Evolutionary conservation across 2,888 invertebrate genomes (phyloP).

Genomic region (Pristionchus maxplancki): DNA sequence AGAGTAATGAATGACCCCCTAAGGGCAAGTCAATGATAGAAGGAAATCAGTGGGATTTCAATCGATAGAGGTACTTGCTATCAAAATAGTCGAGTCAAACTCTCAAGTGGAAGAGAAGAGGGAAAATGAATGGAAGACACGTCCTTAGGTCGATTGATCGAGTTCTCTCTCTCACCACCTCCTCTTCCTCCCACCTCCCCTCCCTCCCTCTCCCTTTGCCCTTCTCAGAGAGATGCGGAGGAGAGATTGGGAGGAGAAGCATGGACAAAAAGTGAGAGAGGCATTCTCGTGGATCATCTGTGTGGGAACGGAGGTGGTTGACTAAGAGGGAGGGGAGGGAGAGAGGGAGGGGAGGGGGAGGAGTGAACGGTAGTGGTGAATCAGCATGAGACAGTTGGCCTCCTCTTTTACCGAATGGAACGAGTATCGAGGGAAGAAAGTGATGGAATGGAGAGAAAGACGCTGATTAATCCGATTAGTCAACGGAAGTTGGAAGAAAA

Average conservation of each 20-base stretch:
- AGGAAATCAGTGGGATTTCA: neutral
- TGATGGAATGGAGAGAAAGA: slow-evolving; percentile 34
- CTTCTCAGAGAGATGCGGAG: neutral
- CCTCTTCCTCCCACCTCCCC: slow-evolving; percentile 11
- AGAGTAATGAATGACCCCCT: neutral
- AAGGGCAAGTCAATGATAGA: neutral
- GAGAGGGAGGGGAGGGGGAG: neutral
- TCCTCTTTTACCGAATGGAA: neutral
- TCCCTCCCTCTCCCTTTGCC: neutral
- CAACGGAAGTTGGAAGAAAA: slow-evolving; percentile 32
- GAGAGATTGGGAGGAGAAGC: slow-evolving; percentile 27
- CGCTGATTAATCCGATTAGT: slow-evolving; percentile 33
- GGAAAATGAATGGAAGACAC: slow-evolving; percentile 39
- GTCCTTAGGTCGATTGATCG: slow-evolving; percentile 46
- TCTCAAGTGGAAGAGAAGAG: neutral
- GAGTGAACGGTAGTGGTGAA: neutral
- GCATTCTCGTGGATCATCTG: neutral
- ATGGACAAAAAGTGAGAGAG: neutral
- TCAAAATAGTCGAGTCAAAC: slow-evolving; percentile 28
- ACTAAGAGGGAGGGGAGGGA: slow-evolving; percentile 14
- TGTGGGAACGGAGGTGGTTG: slow-evolving; percentile 1
- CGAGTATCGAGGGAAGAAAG: slow-evolving; percentile 31
- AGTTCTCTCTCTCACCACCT: neutral
- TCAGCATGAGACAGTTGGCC: neutral
- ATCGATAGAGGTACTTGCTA: neutral